Conservation (phyloP, 1,140 invertebrate genomes). For the Meteorus sp. region DNA sequence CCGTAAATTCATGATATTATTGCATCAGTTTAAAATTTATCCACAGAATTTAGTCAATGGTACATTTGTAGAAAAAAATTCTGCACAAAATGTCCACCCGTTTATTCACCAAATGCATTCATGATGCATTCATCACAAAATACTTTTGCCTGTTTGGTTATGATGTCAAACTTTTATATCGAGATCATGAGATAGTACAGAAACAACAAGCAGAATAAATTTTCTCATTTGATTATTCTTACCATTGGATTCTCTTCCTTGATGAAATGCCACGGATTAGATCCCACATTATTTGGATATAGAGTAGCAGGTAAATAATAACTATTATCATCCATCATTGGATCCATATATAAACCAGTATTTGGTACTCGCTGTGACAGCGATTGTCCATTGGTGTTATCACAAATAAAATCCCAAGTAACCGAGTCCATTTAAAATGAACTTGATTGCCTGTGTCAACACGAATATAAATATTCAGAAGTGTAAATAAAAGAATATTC, state of each 20-base stretch:
- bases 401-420: constrained; percentile 10
- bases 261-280: constrained; percentile 35
- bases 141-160: no score
- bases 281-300: constrained; percentile 27
- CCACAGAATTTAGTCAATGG: no score
- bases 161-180: no score
- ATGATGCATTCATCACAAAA: no score
- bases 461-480: not conserved
- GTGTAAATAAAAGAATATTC: not conserved
- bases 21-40: no score
- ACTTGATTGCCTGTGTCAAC: not conserved
- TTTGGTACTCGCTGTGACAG: constrained; percentile 50
- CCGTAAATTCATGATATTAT: no score
- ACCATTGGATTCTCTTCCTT: constrained; percentile 45
- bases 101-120: no score
- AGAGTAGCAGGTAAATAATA: constrained; percentile 46
- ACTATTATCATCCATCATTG: constrained; percentile 42
- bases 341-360: constrained; percentile 40
- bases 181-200: no score
- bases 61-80: no score
- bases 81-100: no score
- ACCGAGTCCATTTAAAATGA: constrained; percentile 8
- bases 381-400: constrained; percentile 8
- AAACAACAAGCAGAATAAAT: no score
- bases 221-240: constrained; percentile 23